Evolutionary conservation across 2,113 vertebrate genomes (phyloP).

Genomic region (Euleptes europaea): DNA sequence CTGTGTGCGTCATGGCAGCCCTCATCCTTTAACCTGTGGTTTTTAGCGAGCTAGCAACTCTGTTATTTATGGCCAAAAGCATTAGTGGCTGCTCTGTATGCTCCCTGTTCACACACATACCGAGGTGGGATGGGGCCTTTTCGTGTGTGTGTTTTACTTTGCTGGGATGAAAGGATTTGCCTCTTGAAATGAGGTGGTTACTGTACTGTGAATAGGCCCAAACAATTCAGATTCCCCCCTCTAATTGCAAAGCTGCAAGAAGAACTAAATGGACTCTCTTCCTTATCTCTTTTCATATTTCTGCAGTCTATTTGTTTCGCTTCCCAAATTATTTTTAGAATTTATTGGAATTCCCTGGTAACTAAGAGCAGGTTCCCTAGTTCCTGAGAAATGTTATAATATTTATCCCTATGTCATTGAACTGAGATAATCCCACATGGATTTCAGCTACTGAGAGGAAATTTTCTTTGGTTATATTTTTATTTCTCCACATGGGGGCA

Average conservation of each 20-base stretch:
- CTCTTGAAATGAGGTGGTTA: conserved; percentile 33
- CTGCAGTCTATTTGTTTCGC: not conserved
- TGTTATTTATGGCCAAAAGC: conserved; percentile 75
- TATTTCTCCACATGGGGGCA: not conserved
- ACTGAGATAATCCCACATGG: not conserved
- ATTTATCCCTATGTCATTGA: not conserved
- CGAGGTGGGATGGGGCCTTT: not conserved
- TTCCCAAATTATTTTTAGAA: not conserved
- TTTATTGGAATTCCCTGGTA: accelerated
- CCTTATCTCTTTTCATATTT: not conserved
- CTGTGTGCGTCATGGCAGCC: conserved; percentile 72
- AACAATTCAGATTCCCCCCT: conserved; percentile 33
- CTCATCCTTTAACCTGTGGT: conserved; percentile 76
- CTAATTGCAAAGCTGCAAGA: conserved; percentile 35
- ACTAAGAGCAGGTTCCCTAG: not conserved
- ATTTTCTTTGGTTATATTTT: not conserved
- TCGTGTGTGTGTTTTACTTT: conserved; percentile 43
- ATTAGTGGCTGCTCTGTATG: conserved; percentile 63
- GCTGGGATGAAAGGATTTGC: conserved; percentile 59
- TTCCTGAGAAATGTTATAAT: not conserved
- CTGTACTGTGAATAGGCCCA: not conserved
- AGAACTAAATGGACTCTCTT: not conserved
- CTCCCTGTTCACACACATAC: conserved; percentile 43
- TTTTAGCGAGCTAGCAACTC: conserved; percentile 69
- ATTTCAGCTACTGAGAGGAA: not conserved